Evolutionary conservation across 2,797 vertebrate genomes (phyloP).

Genomic region (Tenualosa thibaudeaui): DNA sequence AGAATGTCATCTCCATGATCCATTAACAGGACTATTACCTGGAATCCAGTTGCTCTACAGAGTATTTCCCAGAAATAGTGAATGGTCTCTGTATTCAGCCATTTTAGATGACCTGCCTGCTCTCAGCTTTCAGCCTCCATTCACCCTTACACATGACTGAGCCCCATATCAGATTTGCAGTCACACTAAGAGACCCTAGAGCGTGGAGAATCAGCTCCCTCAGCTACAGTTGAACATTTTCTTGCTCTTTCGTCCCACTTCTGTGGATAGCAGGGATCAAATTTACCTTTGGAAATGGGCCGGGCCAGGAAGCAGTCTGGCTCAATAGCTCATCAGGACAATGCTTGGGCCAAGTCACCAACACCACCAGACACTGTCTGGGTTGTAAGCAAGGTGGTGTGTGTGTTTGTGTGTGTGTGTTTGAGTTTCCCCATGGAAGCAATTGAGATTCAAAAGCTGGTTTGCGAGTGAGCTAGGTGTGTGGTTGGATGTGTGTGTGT

Average conservation of each 20-base stretch:
- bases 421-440: background rate
- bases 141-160: background rate
- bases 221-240: background rate
- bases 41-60: background rate
- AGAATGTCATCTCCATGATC: constrained; percentile 5
- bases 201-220: background rate
- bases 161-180: background rate
- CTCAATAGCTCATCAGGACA: background rate
- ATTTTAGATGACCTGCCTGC: constrained; percentile 54
- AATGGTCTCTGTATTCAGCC: background rate
- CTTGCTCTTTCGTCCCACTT: background rate
- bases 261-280: background rate
- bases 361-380: background rate
- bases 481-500: background rate
- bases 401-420: background rate
- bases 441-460: background rate
- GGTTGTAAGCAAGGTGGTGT: background rate
- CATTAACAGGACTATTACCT: constrained; percentile 5
- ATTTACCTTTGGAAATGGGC: background rate
- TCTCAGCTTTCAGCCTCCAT: constrained; percentile 53
- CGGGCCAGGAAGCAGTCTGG: too few species aligned
- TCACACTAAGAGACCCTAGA: background rate
- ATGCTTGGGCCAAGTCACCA: background rate
- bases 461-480: too few species aligned
- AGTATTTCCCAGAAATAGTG: background rate